A percentile compares a stretch with the other conserved stretches of the same genome.
Evolutionary conservation across 1,140 invertebrate species (phyloP).

Genomic region (Leptonema lineaticorne): DNA sequence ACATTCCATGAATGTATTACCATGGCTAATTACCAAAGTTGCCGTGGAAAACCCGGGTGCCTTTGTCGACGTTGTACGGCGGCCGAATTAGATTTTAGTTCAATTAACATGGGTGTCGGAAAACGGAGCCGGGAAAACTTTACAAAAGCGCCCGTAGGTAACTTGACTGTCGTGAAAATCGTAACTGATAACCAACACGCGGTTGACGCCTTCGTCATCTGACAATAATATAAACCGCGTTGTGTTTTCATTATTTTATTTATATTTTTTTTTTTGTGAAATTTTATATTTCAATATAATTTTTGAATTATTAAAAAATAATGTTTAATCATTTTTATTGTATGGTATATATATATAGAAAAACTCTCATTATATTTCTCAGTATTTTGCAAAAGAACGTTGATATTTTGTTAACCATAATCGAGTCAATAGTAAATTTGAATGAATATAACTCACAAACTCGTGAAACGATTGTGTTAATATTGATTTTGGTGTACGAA

Average conservation of each 20-base stretch:
- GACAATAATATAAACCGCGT: too few species aligned
- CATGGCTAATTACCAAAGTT: slow-evolving; percentile 35
- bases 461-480: too few species aligned
- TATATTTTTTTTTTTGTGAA: neutral
- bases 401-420: too few species aligned
- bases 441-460: neutral
- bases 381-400: too few species aligned
- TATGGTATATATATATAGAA: neutral
- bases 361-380: too few species aligned
- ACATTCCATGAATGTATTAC: slow-evolving; percentile 32
- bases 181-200: neutral
- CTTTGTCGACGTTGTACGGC: neutral
- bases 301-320: neutral
- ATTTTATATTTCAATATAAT: neutral
- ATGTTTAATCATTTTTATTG: neutral
- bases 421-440: too few species aligned
- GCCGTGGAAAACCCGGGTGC: neutral
- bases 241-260: neutral
- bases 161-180: neutral
- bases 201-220: too few species aligned
- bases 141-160: neutral
- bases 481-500: too few species aligned
- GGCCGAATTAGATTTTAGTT: slow-evolving; percentile 31
- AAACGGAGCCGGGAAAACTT: slow-evolving; percentile 25
- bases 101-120: slow-evolving; percentile 32